Percentiles rank a stretch among this genome's conserved stretches.
Conservation (phyloP, 2,113 vertebrate genomes). For the Cynopterus brachyotis region DNA sequence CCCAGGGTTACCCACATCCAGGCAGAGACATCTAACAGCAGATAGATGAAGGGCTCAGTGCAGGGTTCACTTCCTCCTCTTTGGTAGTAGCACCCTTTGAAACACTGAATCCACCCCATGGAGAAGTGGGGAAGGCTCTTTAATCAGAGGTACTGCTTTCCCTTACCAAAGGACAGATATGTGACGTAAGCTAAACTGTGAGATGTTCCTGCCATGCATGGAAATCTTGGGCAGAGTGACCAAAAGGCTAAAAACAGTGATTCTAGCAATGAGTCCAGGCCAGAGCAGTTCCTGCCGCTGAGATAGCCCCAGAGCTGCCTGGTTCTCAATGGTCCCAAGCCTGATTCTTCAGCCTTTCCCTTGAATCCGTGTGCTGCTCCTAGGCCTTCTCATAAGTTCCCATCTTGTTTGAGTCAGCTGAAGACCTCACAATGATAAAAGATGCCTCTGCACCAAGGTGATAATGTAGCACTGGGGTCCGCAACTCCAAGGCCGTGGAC, state of each 20-base stretch:
- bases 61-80: background rate
- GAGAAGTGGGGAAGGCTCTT: background rate
- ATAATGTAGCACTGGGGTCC: too few relatives aligned
- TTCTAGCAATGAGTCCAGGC: background rate
- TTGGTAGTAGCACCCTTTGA: background rate
- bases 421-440: background rate
- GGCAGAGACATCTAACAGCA: too few relatives aligned
- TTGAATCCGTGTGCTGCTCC: background rate
- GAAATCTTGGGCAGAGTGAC: background rate
- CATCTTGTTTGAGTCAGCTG: background rate
- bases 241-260: background rate
- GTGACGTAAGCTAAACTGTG: background rate
- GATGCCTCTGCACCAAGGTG: too few relatives aligned
- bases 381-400: background rate
- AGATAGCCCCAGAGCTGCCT: background rate
- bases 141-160: background rate
- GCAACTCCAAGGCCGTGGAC: too few relatives aligned
- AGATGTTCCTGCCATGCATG: background rate
- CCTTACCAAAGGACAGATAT: background rate
- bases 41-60: rapidly evolving
- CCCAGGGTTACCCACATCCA: too few relatives aligned
- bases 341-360: background rate
- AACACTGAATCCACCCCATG: background rate
- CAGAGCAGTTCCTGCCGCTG: background rate
- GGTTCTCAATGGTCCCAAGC: background rate